Evolutionary conservation across 2,888 invertebrate species (phyloP), one percentile per base, ranked within the genome.

Genomic region (Hemithea aestivaria): DNA sequence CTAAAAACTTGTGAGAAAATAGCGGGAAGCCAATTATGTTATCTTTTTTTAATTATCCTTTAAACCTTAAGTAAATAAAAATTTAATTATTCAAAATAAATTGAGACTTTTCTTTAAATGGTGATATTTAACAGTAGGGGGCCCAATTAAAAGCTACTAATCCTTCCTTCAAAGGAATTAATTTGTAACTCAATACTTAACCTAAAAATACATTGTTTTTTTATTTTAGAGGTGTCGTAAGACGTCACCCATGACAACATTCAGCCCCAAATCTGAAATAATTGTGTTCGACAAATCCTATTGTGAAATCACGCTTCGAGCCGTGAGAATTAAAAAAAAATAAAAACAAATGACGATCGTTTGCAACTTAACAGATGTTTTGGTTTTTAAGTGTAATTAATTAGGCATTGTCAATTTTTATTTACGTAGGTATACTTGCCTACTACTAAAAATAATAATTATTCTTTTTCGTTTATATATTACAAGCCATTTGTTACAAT

Each of bases 81-180:
- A 4, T 16, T 16, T 2, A 16, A 16, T 16, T 16, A 16, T 16
- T 16, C 16, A 16, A 16, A 16, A 2, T 16, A 16, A 2, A 16
- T 16, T 2, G 5, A 16, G 5, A 16, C 5, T 16, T 16, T 5
- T 16, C 16, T 16, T 16, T 4, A 16, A 16, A 16, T 16, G 16
- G 2, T 16, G 16, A 16, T 16, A 16, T 2, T 16, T 16, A 16
- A 16, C 16, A 16, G 16, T 5, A 16, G 16, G 16, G 16, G 62
- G 56, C 39, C 73, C 75, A 79, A 83, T 83, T 81, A 81, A 76
- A 77, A 61, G 56, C 64, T 65, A 55, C 50, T 73, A 76, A 78
- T 77, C 73, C 64, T 54, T 4, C 5, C 5, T 16, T 16, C 2
- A 16, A 16, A 16, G 16, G 16, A 16, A 16, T 16, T 16, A 16